Percentiles rank a stretch among this genome's conserved stretches.
Conservation (phyloP, 2,888 invertebrate genomes). For the Ophion obscuratus region DNA sequence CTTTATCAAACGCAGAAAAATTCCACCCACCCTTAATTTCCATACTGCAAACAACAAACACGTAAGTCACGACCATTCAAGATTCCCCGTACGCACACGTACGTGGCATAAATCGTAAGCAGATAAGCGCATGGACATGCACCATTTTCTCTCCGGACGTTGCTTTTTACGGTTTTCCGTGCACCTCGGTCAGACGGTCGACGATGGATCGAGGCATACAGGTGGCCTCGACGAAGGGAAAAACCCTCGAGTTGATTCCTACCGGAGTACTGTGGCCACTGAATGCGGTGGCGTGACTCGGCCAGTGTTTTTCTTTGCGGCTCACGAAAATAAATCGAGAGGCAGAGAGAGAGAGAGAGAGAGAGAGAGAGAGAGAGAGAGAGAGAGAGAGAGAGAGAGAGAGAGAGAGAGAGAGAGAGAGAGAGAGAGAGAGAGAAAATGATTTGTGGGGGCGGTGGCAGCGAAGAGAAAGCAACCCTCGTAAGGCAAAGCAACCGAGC, state of each 20-base stretch:
- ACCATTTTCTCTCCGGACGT: conserved; percentile 14
- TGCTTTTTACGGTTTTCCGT: conserved; percentile 16
- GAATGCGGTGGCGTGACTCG: conserved; percentile 19
- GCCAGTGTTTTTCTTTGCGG: conserved; percentile 5
- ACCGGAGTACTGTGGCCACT: conserved; percentile 1
- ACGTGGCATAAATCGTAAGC: conserved; percentile 7
- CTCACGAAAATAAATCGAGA: conserved; percentile 10
- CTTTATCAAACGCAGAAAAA: neutral
- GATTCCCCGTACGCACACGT: neutral
- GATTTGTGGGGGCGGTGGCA: neutral
- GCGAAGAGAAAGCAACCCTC: conserved; percentile 2
- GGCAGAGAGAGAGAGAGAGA: conserved; percentile 1
- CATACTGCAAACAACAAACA: neutral
- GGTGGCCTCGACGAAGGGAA: neutral
- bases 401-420: neutral
- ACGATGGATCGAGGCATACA: conserved; percentile 14
- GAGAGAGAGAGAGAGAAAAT: neutral
- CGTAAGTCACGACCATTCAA: neutral
- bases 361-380: conserved; percentile 6
- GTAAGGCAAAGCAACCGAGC: neutral
- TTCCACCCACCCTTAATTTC: neutral
- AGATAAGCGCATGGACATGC: conserved; percentile 32
- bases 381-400: conserved; percentile 8
- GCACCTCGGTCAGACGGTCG: neutral
- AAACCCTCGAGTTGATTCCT: conserved; percentile 5